Evolutionary conservation across 1,140 invertebrate species (phyloP).

Genomic region (Dinoponera quadriceps): DNA sequence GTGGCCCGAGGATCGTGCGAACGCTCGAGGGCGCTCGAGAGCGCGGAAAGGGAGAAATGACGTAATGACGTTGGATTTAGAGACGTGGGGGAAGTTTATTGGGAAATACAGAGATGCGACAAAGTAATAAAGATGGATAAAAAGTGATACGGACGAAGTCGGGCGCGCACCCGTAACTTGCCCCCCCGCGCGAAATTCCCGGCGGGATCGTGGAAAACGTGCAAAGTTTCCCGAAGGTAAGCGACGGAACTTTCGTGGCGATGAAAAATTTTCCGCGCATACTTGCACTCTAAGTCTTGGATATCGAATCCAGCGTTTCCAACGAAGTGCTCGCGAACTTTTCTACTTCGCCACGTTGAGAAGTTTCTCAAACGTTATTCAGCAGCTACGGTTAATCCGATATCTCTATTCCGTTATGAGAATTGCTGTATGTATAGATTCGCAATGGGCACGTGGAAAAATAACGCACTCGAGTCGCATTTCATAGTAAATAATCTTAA

Average conservation of each 20-base stretch:
- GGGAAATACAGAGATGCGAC: conserved; percentile 32
- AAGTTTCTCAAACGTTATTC: conserved; percentile 53
- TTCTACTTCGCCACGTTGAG: conserved; percentile 44
- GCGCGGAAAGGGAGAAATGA: background rate
- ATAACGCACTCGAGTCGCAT: background rate
- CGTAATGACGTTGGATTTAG: conserved; percentile 17
- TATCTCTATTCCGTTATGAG: conserved; percentile 36
- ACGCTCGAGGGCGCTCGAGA: background rate
- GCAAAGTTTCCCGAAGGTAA: conserved; percentile 54
- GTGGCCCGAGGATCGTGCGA: background rate
- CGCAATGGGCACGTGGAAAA: background rate
- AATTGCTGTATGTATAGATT: background rate
- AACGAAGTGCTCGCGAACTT: conserved; percentile 43
- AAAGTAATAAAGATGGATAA: conserved; percentile 45
- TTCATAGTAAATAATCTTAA: background rate
- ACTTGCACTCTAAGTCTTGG: conserved; percentile 50
- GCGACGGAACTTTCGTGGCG: conserved; percentile 47
- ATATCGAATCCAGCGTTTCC: conserved; percentile 51
- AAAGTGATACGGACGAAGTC: conserved; percentile 47
- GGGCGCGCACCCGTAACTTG: too few species aligned
- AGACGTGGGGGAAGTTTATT: conserved; percentile 23
- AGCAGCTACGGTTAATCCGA: conserved; percentile 43
- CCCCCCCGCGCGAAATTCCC: conserved; percentile 36
- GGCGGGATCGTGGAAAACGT: conserved; percentile 37
- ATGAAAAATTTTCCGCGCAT: conserved; percentile 62